phyloP scores from a whole-genome alignment of 2,888 invertebrate species.

The Alcis repandata region DNA sequence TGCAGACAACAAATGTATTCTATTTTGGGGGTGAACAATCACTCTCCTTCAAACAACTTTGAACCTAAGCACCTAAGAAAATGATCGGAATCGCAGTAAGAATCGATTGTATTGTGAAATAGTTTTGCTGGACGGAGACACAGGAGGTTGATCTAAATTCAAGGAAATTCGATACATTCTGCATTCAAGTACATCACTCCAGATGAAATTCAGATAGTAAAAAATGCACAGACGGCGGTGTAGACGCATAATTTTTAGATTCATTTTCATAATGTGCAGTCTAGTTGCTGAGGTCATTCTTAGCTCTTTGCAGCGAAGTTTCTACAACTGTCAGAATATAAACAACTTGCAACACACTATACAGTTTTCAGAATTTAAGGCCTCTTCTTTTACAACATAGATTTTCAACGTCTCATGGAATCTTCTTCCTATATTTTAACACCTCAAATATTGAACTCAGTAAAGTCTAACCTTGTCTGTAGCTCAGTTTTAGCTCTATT shows the following conservation, averaged over 20 bases:
- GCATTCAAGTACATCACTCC: slow-evolving; percentile 80
- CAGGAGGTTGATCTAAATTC: slow-evolving; percentile 81
- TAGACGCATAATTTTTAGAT: slow-evolving; percentile 83
- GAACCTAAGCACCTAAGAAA: slow-evolving; percentile 45
- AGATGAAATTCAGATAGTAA: slow-evolving; percentile 79
- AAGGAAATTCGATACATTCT: slow-evolving; percentile 83
- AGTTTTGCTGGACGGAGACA: slow-evolving; percentile 66
- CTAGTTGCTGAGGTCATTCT: slow-evolving; percentile 76
- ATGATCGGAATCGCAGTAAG: slow-evolving; percentile 37
- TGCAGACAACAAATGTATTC: slow-evolving; percentile 77
- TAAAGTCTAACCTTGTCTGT: background rate
- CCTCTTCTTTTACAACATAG: too few relatives aligned
- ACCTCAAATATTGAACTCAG: background rate
- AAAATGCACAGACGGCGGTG: slow-evolving; percentile 81
- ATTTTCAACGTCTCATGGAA: too few relatives aligned
- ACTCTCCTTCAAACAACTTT: slow-evolving; percentile 53
- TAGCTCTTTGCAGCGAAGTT: slow-evolving; percentile 19
- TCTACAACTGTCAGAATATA: background rate
- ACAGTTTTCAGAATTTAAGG: too few relatives aligned
- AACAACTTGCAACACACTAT: background rate
- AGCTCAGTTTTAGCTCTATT: background rate
- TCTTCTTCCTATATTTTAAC: too few relatives aligned
- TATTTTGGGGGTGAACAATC: slow-evolving; percentile 70
- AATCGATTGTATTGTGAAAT: slow-evolving; percentile 55
- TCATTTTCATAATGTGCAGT: slow-evolving; percentile 85